phyloP scores from a whole-genome alignment of 2,113 vertebrate genomes.

The Trematocara stigmaticum region DNA sequence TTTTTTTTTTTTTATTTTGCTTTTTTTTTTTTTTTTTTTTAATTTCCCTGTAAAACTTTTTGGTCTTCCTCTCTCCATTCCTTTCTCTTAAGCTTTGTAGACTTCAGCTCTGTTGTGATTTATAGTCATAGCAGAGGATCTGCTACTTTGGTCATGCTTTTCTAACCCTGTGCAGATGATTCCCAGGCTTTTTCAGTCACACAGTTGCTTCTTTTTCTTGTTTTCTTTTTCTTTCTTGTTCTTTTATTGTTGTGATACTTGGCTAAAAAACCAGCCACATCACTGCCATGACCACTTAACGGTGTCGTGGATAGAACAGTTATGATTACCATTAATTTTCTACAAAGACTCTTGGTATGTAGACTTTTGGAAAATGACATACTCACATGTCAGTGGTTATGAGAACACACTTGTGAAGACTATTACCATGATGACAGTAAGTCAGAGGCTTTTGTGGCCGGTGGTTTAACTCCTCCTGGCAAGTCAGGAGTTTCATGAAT shows the following conservation, averaged over 20 bases:
- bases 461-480: slow-evolving; percentile 24
- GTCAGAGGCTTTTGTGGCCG: neutral
- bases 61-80: neutral
- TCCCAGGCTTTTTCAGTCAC: slow-evolving; percentile 19
- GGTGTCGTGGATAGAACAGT: neutral
- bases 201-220: neutral
- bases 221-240: neutral
- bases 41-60: neutral
- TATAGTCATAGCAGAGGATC: slow-evolving; percentile 26
- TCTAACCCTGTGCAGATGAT: slow-evolving; percentile 15
- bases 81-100: neutral
- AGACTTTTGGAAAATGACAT: neutral
- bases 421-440: neutral
- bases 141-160: slow-evolving; percentile 39
- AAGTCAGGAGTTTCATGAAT: neutral
- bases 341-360: neutral
- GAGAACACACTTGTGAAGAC: neutral
- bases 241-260: neutral
- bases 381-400: neutral
- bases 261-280: neutral
- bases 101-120: slow-evolving; percentile 32
- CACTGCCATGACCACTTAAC: neutral
- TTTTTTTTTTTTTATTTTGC: neutral
- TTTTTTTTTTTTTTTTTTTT: neutral
- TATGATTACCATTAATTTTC: neutral